Conservation (phyloP, 2,888 invertebrate genomes). For the Melinaea menophilus region DNA sequence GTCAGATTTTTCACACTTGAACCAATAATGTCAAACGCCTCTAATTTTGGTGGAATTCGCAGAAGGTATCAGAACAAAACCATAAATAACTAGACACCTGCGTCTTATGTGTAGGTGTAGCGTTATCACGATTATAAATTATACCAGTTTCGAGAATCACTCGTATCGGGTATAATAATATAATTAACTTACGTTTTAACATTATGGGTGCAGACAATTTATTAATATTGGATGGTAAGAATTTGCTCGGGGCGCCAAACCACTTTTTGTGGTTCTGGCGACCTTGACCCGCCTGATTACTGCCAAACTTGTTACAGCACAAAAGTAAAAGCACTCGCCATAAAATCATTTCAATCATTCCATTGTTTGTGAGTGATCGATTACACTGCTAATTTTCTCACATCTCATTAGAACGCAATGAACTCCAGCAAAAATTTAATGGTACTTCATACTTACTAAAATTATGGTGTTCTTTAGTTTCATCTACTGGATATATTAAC, state of each 20-base stretch:
- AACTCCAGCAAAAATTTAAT: no score
- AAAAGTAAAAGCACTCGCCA: constrained; percentile 71
- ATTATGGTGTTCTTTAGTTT: background rate
- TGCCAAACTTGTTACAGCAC: constrained; percentile 59
- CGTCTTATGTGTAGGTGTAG: constrained; percentile 16
- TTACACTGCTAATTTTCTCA: no score
- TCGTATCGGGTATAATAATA: constrained; percentile 32
- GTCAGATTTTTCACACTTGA: constrained; percentile 19
- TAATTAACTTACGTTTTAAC: constrained; percentile 31
- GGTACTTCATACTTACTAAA: no score
- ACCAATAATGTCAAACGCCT: constrained; percentile 36
- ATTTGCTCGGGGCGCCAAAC: constrained; percentile 57
- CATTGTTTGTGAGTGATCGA: no score
- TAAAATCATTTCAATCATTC: constrained; percentile 29
- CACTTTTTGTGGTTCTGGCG: constrained; percentile 55
- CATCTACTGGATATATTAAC: background rate
- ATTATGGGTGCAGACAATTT: constrained; percentile 51
- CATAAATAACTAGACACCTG: constrained; percentile 49
- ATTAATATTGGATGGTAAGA: constrained; percentile 51
- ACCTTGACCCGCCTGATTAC: constrained; percentile 66
- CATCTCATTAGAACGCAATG: no score
- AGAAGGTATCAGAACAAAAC: constrained; percentile 39
- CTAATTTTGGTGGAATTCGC: constrained; percentile 33
- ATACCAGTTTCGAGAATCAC: constrained; percentile 38
- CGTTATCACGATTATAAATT: constrained; percentile 41